phyloP scores from a whole-genome alignment of 2,113 vertebrate genomes.

The Triplophysa tibetana region DNA sequence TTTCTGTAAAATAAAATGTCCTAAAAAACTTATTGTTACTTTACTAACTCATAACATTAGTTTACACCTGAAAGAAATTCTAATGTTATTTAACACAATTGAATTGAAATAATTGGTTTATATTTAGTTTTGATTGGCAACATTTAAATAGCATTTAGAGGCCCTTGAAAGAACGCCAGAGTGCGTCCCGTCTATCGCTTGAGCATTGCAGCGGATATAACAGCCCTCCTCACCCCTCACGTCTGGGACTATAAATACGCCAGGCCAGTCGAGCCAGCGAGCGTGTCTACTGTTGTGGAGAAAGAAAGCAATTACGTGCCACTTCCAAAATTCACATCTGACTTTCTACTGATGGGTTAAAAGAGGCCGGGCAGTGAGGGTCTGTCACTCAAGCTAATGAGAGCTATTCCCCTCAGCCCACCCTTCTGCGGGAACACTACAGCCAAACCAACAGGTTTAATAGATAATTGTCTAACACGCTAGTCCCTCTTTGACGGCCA shows the following conservation, averaged over 20 bases:
- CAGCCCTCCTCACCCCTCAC: slow-evolving; percentile 7
- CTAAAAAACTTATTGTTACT: too few relatives aligned
- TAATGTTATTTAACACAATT: too few relatives aligned
- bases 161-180: too few relatives aligned
- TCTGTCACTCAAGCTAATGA: slow-evolving; percentile 61
- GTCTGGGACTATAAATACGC: slow-evolving; percentile 36
- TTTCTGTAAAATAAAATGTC: too few relatives aligned
- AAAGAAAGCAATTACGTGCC: slow-evolving; percentile 80
- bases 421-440: slow-evolving; percentile 30
- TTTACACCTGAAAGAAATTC: too few relatives aligned
- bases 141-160: too few relatives aligned
- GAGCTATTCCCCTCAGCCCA: slow-evolving; percentile 45
- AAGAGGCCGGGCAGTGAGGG: slow-evolving; percentile 46
- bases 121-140: too few relatives aligned
- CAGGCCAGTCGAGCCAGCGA: slow-evolving; percentile 30
- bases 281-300: slow-evolving; percentile 77
- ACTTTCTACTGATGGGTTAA: slow-evolving; percentile 57
- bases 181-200: neutral
- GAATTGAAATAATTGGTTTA: too few relatives aligned
- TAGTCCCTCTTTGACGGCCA: slow-evolving; percentile 43
- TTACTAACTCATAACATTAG: too few relatives aligned
- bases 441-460: slow-evolving; percentile 45
- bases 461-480: slow-evolving; percentile 47
- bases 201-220: neutral
- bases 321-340: slow-evolving; percentile 67